Percentiles rank a stretch among this genome's conserved stretches.
Evolutionary conservation across 1,140 invertebrate species (phyloP).

Genomic region (Lutraria rhynchaena): DNA sequence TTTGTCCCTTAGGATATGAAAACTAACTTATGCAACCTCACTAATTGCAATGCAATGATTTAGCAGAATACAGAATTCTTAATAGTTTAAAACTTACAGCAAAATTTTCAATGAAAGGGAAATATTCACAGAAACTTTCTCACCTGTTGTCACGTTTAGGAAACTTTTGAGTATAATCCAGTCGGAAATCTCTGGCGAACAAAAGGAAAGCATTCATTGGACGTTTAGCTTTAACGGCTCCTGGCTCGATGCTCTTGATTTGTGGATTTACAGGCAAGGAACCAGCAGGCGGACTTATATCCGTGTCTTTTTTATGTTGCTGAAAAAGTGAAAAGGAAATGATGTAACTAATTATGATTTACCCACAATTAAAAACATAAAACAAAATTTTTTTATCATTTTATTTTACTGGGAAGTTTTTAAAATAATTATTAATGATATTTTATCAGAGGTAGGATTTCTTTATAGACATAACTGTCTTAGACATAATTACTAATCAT

Average conservation of each 20-base stretch:
- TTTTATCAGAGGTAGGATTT: too few species aligned
- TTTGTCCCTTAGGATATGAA: too few species aligned
- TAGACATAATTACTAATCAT: too few species aligned
- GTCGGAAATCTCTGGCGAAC: constrained; percentile 84
- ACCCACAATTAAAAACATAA: not conserved
- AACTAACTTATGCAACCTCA: too few species aligned
- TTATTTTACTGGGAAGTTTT: not conserved
- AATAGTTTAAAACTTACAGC: too few species aligned
- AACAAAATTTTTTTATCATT: not conserved
- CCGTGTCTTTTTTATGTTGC: constrained; percentile 64
- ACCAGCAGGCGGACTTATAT: constrained; percentile 60
- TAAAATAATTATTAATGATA: too few species aligned
- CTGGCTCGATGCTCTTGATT: constrained; percentile 53
- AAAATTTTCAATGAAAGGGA: too few species aligned
- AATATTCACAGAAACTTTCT: too few species aligned
- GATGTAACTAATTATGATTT: not conserved
- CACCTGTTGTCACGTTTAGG: constrained; percentile 86
- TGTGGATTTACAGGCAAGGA: constrained; percentile 36
- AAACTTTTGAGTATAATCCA: constrained; percentile 84
- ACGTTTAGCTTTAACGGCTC: constrained; percentile 77
- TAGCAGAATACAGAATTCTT: too few species aligned
- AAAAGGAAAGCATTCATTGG: constrained; percentile 86
- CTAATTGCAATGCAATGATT: too few species aligned
- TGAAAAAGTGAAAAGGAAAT: not conserved
- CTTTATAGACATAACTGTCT: too few species aligned